These are phyloP conservation scores for Dasyurus viverrinus DNA, from an alignment of 2,113 vertebrate species.

Conservation along the genomic window DNA sequence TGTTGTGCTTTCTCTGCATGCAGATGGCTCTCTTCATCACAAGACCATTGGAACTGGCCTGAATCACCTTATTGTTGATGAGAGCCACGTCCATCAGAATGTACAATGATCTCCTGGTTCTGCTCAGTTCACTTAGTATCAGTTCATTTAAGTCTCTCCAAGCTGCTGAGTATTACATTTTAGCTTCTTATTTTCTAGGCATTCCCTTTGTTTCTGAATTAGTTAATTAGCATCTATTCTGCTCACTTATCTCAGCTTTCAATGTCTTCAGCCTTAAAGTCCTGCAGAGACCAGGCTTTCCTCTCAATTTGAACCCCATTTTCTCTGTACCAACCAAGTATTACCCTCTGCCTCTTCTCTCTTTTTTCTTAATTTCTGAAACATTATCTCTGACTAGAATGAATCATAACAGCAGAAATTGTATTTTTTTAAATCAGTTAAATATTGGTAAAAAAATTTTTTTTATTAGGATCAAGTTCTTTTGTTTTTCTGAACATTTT, in stretches of 20 bases:
- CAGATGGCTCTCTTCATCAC: too few species aligned
- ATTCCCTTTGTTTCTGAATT: neutral
- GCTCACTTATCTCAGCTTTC: neutral
- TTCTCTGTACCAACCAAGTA: neutral
- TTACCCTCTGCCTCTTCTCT: neutral
- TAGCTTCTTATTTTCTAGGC: neutral
- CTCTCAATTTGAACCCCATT: neutral
- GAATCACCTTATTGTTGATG: too few species aligned
- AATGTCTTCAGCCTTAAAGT: neutral
- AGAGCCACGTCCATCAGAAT: too few species aligned
- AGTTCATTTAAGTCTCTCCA: too few species aligned
- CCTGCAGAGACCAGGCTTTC: neutral
- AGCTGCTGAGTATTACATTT: neutral
- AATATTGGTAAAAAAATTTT: neutral
- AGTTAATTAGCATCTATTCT: neutral
- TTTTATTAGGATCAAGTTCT: neutral
- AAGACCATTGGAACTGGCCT: too few species aligned
- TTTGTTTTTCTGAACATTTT: neutral
- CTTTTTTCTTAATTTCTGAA: neutral
- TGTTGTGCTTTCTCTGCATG: too few species aligned
- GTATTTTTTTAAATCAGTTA: neutral
- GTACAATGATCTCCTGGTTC: too few species aligned
- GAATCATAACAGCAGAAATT: neutral
- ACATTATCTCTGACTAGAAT: neutral
- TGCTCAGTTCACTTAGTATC: too few species aligned